These are phyloP conservation scores for Gyps fulvus DNA, from an alignment of 2,113 vertebrate species.

Conservation along the genomic window DNA sequence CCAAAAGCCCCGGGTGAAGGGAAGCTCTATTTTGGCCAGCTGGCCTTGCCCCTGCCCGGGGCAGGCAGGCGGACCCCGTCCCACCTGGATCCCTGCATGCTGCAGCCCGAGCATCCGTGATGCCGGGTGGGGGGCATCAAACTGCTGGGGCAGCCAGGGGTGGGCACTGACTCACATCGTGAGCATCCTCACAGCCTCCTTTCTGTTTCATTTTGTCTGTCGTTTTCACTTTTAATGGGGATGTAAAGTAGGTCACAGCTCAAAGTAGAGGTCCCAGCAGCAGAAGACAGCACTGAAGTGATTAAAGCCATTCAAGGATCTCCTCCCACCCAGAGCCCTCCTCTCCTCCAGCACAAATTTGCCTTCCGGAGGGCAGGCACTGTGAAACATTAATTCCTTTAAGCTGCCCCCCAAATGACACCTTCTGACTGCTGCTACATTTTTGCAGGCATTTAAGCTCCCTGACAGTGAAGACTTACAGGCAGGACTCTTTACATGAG, in stretches of 20 bases:
- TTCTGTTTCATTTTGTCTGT: not conserved
- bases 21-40: not conserved
- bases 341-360: not conserved
- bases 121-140: fast-evolving
- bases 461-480: constrained; percentile 54
- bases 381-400: not conserved
- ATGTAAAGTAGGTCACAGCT: not conserved
- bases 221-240: not conserved
- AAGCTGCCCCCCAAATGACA: not conserved
- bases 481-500: constrained; percentile 22
- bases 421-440: not conserved
- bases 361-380: not conserved
- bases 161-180: fast-evolving
- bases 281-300: not conserved
- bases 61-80: not conserved
- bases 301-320: not conserved
- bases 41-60: not conserved
- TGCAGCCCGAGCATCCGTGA: not conserved
- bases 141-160: not conserved
- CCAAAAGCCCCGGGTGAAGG: not conserved
- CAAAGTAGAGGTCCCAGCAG: not conserved
- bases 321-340: not conserved
- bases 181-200: not conserved
- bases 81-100: not conserved
- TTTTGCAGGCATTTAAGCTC: not conserved